phyloP scores from a whole-genome alignment of 2,797 vertebrate genomes.

The Squalus acanthias region DNA sequence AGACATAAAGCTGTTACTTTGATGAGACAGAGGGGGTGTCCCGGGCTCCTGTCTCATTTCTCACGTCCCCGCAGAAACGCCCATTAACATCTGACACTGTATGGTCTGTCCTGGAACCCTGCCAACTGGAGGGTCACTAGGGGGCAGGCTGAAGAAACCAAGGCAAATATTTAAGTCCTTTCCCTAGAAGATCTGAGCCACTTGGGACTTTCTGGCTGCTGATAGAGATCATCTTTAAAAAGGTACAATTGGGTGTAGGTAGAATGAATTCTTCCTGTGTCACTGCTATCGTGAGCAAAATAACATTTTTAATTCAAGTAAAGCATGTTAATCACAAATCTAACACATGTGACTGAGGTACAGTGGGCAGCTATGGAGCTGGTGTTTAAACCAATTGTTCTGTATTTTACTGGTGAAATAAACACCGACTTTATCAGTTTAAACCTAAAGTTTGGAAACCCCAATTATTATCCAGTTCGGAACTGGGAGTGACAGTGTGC shows the following conservation, averaged over 20 bases:
- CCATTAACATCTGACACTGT: not conserved
- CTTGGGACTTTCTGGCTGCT: not conserved
- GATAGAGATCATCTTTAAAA: not conserved
- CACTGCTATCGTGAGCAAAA: not conserved
- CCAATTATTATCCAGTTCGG: not conserved
- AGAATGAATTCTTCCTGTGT: not conserved
- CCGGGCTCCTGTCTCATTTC: not conserved
- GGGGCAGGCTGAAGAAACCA: not conserved
- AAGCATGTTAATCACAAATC: no score
- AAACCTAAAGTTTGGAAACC: not conserved
- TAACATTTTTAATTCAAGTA: not conserved
- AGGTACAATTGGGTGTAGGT: not conserved
- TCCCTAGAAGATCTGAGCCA: not conserved
- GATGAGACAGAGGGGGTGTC: not conserved
- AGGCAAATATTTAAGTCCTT: not conserved
- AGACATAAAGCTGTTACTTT: not conserved
- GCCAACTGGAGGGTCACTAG: not conserved
- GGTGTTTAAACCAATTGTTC: not conserved
- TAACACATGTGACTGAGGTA: not conserved
- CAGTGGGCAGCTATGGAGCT: not conserved
- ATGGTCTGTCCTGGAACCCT: not conserved
- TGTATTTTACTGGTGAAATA: not conserved
- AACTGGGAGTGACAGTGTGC: no score
- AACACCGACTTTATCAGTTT: not conserved
- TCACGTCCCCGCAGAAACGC: not conserved